Percentiles rank a stretch among this genome's conserved stretches.
These are phyloP conservation scores for Garra rufa DNA, from an alignment of 2,113 vertebrate species.

Conservation along the genomic window DNA sequence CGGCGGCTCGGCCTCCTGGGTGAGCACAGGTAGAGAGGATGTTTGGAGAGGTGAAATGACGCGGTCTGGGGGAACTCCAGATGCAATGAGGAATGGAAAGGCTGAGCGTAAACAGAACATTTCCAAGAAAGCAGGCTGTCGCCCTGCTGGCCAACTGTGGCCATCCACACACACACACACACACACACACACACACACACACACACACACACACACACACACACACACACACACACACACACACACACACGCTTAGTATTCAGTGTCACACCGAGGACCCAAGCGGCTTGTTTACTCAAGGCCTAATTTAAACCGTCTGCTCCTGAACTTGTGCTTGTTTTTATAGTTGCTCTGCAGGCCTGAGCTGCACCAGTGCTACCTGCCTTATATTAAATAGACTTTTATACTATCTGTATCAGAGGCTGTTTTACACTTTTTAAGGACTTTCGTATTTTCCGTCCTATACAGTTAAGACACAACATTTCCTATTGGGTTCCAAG, in stretches of 20 bases:
- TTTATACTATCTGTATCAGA: slow-evolving; percentile 76
- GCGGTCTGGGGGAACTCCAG: slow-evolving; percentile 53
- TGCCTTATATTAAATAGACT: slow-evolving; percentile 75
- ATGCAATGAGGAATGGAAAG: slow-evolving; percentile 56
- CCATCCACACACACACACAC: slow-evolving; percentile 45
- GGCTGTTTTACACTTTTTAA: slow-evolving; percentile 4
- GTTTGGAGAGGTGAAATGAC: slow-evolving; percentile 51
- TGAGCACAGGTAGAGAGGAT: slow-evolving; percentile 53
- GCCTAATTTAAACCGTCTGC: slow-evolving; percentile 75
- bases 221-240: slow-evolving; percentile 50
- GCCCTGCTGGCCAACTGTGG: slow-evolving; percentile 34
- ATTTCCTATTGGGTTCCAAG: not conserved
- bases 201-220: slow-evolving; percentile 50
- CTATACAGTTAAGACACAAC: not conserved
- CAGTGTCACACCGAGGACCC: slow-evolving; percentile 60
- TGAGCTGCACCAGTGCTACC: slow-evolving; percentile 69
- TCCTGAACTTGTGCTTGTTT: slow-evolving; percentile 69
- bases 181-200: slow-evolving; percentile 52
- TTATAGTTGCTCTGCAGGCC: slow-evolving; percentile 70
- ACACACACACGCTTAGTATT: slow-evolving; percentile 59
- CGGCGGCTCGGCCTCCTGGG: slow-evolving; percentile 14
- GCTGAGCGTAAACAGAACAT: slow-evolving; percentile 58
- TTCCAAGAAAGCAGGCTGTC: slow-evolving; percentile 59
- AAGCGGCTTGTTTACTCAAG: slow-evolving; percentile 68
- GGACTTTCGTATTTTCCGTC: not conserved